Base-by-base conservation (phyloP, 1,140 invertebrate species). In the Cydia splendana region DNA sequence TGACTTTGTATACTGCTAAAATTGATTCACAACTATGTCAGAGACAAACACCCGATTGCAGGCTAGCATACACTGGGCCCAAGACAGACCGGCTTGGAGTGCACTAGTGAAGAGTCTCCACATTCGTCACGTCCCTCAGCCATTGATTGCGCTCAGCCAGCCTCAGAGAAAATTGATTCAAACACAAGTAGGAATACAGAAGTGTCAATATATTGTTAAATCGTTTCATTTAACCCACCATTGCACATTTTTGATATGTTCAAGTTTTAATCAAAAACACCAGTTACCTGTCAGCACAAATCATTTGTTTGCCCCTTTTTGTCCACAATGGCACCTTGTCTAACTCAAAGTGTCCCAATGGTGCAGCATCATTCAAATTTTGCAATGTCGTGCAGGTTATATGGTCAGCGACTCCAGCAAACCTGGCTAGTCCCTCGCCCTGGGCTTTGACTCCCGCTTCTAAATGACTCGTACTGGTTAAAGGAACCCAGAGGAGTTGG, bases 251-350 rank as follows among this genome's bases (percentile, higher is more conserved):
- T 12, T 7, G n/a, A n/a, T 18, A 18, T 6, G n/a, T 18, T n/a
- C 2, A n/a, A n/a, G 12, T 78, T 42, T 73, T n/a, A 18, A 45
- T 20, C 4, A 28, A 13, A 53, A 6, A 74, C 4, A 20, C 28
- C 0, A 74, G 53, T 79, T 85, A 94, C 84, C 88, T 91, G 15
- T 96, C 89, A 10, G 95, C 84, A 76, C 94, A 94, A 18, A 97
- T 75, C 75, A 94, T 89, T 75, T 94, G 94, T 91, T 96, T 96
- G 62, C 97, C 97, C 81, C 94, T 94, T 84, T 95, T 95, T 0
- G 95, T 95, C 95, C 96, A 98, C 30, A 98, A 79, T 1, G 96
- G 95, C 30, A 96, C 92, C 75, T 94, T 94, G 78, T 95, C 87
- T 45, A 95, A 94, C 76, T 96, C 94, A 90, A 97, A 96, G 82